Evolutionary conservation across 2,113 vertebrate species (phyloP), one percentile per base, ranked within the genome.

Genomic region (Rhinopomastus cyanomelas): DNA sequence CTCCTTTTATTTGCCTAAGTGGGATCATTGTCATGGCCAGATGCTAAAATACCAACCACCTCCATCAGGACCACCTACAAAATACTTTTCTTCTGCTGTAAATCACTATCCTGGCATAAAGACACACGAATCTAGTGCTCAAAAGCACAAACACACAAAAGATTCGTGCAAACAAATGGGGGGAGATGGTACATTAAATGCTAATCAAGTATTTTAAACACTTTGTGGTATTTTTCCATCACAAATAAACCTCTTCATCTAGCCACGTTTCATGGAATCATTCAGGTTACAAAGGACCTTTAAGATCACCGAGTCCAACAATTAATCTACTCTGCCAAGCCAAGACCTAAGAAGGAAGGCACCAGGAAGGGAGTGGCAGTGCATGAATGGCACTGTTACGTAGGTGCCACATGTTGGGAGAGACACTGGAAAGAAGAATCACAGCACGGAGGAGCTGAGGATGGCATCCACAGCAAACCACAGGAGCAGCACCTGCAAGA

Each of bases 381-480:
- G 53, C 16, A 5, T 42, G 44, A 77, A 29, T 25, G 21, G 46
- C 1, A 0, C 37, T 3, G 9, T 42, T 65, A 15, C 0, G 0
- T 22, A 29, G 42, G 30, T 85, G 56, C 27, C 56, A n/a, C 1
- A 0, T 20, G 27, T 2, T 3, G 1, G 8, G 9, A 23, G 8
- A 74, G 56, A 36, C 77, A n/a, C 22, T 53, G 32, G 55, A 17
- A 68, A 49, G 68, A 77, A 49, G 19, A 72, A 60, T 22, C 16
- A 18, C 49, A 56, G 59, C 26, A n/a, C 1, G 0, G 16, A 52
- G 37, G 11, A 39, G 23, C 26, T 76, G 62, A 55, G 34, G 32
- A 13, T 68, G 32, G 34, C 44, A 52, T 23, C 39, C 18, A 1
- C 12, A 34, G 20, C n/a, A 62, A 3, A 11, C 57, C 1, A 19